Percentiles rank a stretch among this genome's conserved stretches.
These are phyloP conservation scores for Argyresthia albistria DNA, from an alignment of 2,888 invertebrate genomes.

Conservation along the genomic window DNA sequence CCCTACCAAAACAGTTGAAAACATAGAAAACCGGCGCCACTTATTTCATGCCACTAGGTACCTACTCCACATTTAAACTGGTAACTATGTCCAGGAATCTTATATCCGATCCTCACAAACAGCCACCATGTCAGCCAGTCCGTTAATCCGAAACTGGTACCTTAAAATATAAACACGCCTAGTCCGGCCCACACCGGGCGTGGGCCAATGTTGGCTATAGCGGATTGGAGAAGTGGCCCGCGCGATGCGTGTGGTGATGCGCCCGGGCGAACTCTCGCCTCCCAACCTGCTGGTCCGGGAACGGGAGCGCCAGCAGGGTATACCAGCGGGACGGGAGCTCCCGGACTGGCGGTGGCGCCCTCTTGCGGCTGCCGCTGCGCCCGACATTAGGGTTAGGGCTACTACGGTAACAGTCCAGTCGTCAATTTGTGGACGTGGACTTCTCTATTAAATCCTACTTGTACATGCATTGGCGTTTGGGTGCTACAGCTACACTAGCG, in stretches of 20 bases:
- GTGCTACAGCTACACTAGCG: too few relatives aligned
- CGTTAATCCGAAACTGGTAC: slow-evolving; percentile 24
- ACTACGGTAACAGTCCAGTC: too few relatives aligned
- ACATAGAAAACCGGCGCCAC: too few relatives aligned
- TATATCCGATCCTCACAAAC: slow-evolving; percentile 10
- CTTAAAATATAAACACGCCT: slow-evolving; percentile 50
- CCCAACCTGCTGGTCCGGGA: slow-evolving; percentile 94
- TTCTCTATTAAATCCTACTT: too few relatives aligned
- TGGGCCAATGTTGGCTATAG: slow-evolving; percentile 54
- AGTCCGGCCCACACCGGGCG: too few relatives aligned
- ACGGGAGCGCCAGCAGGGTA: slow-evolving; percentile 91
- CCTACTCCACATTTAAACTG: too few relatives aligned
- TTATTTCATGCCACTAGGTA: too few relatives aligned
- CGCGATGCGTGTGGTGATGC: slow-evolving; percentile 79
- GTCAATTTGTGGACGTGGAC: too few relatives aligned
- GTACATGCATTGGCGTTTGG: too few relatives aligned
- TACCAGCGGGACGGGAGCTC: slow-evolving; percentile 89
- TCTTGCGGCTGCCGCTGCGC: slow-evolving; percentile 40
- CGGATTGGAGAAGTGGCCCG: slow-evolving; percentile 92
- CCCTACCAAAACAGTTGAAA: too few relatives aligned
- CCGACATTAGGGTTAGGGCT: background rate
- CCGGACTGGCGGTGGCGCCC: slow-evolving; percentile 46
- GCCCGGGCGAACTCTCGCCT: slow-evolving; percentile 86
- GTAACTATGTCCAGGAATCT: too few relatives aligned
- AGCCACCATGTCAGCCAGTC: slow-evolving; percentile 49